These are phyloP conservation scores for Diarsia brunnea DNA, from an alignment of 2,888 invertebrate genomes.

Conservation along the genomic window DNA sequence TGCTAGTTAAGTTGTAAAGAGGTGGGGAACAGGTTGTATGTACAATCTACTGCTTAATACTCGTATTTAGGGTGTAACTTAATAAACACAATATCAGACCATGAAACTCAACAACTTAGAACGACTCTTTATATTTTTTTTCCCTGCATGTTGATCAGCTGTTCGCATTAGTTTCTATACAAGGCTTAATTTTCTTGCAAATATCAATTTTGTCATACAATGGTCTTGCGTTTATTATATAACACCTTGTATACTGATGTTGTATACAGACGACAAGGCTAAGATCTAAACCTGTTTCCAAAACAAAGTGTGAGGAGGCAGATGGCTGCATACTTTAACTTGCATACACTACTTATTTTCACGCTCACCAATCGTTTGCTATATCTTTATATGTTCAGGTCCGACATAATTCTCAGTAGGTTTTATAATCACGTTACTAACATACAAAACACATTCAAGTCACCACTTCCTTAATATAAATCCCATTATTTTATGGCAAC, in stretches of 20 bases:
- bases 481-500: constrained; percentile 44
- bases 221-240: no score
- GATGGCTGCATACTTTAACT: background rate
- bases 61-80: background rate
- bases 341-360: background rate
- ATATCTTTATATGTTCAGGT: background rate
- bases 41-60: background rate
- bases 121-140: no score
- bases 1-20: background rate
- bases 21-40: background rate
- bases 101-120: no score
- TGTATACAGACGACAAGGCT: no score
- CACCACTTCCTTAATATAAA: constrained; percentile 51
- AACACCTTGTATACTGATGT: no score
- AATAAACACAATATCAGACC: background rate
- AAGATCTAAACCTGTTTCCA: no score
- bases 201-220: no score
- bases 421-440: background rate
- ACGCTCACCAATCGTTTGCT: background rate
- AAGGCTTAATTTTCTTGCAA: no score
- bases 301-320: no score
- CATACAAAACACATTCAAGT: constrained; percentile 24
- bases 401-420: background rate
- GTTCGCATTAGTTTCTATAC: no score
- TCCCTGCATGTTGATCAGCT: no score